Conservation (phyloP, 2,888 invertebrate species). For the Chymomyza procnemis region DNA sequence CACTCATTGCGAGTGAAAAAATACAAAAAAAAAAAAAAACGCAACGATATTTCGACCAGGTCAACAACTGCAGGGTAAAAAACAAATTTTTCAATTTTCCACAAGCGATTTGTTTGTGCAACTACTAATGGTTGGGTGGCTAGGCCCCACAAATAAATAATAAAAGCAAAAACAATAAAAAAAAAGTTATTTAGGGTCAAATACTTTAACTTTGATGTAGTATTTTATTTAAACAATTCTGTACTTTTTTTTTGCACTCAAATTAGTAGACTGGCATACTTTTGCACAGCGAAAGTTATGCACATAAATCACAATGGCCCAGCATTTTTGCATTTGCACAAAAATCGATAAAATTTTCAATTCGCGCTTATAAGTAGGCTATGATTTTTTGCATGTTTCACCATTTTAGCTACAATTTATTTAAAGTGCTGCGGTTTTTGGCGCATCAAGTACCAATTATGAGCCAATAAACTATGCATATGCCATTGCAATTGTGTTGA, state of each 20-base stretch:
- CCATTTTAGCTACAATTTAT: background rate
- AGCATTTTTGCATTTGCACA: slow-evolving; percentile 4
- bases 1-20: slow-evolving; percentile 14
- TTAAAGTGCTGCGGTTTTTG: background rate
- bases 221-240: slow-evolving; percentile 8
- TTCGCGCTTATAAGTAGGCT: slow-evolving; percentile 23
- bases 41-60: slow-evolving; percentile 1
- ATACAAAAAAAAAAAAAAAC: background rate
- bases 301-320: slow-evolving; percentile 41
- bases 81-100: slow-evolving; percentile 28
- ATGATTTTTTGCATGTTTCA: slow-evolving; percentile 3
- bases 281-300: slow-evolving; percentile 42
- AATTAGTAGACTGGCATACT: slow-evolving; percentile 42
- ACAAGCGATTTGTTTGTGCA: slow-evolving; percentile 3
- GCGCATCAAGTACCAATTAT: background rate
- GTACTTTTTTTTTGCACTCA: slow-evolving; percentile 48
- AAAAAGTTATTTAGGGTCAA: slow-evolving; percentile 48
- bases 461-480: background rate
- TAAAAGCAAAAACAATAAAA: slow-evolving; percentile 32
- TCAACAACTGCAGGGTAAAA: background rate
- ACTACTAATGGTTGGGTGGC: background rate
- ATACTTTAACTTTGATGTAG: slow-evolving; percentile 37
- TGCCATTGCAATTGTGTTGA: background rate
- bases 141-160: slow-evolving; percentile 14
- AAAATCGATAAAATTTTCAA: slow-evolving; percentile 42